Evolutionary conservation across 2,797 vertebrate species (phyloP).

Genomic region (Diglossa cyanea): DNA sequence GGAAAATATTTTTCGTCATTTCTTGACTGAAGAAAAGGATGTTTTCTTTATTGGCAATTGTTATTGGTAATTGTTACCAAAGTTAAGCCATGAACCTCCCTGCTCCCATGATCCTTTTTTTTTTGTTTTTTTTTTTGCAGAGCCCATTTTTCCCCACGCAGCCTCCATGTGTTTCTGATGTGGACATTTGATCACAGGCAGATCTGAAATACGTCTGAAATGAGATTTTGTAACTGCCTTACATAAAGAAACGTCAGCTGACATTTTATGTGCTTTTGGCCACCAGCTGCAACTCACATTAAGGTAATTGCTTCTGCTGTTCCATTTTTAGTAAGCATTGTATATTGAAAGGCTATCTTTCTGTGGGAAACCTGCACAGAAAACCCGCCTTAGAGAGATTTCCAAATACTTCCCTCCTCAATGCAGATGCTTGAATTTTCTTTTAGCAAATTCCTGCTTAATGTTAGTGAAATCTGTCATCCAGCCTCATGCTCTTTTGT

Average conservation of each 20-base stretch:
- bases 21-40: neutral
- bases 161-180: neutral
- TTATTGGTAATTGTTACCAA: neutral
- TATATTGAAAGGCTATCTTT: neutral
- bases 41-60: neutral
- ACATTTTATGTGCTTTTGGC: constrained; percentile 33
- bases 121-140: neutral
- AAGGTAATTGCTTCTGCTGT: neutral
- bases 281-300: neutral
- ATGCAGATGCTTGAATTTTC: neutral
- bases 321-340: neutral
- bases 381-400: neutral
- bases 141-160: neutral
- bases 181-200: neutral
- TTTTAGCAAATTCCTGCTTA: constrained; percentile 2
- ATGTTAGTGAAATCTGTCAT: neutral
- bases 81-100: neutral
- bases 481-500: neutral
- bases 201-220: neutral
- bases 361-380: neutral
- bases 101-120: neutral
- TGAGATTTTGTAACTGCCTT: constrained; percentile 26
- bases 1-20: neutral
- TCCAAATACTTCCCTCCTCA: neutral
- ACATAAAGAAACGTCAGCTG: neutral